Conservation (phyloP, 2,113 vertebrate genomes). For the Sterrhoptilus dennistouni region DNA sequence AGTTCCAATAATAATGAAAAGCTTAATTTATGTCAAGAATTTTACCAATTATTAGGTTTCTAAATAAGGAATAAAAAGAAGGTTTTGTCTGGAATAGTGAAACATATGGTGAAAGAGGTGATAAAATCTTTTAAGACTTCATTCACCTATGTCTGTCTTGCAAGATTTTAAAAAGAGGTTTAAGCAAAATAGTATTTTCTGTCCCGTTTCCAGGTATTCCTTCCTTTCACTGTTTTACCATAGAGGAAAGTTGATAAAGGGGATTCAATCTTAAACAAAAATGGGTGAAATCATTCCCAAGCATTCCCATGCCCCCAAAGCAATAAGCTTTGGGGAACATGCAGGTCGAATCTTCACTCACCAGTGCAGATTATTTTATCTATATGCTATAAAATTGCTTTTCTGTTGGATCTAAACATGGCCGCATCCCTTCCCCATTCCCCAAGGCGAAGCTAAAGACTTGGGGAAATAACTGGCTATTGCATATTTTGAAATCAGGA, state of each 20-base stretch:
- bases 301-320: not conserved
- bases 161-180: not conserved
- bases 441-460: not conserved
- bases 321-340: not conserved
- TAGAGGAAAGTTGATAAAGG: not conserved
- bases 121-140: not conserved
- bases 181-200: not conserved
- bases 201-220: not conserved
- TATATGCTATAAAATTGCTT: not conserved
- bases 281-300: not conserved
- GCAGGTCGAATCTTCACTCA: not conserved
- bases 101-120: not conserved
- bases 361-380: not conserved
- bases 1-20: not conserved
- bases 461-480: not conserved
- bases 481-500: not conserved
- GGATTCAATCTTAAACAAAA: not conserved
- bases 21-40: not conserved
- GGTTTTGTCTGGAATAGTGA: not conserved
- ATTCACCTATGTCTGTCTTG: not conserved
- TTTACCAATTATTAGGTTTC: constrained; percentile 9
- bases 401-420: not conserved
- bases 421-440: not conserved
- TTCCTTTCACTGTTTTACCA: not conserved
- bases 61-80: constrained; percentile 12